phyloP scores from a whole-genome alignment of 2,888 invertebrate species.

The Synanthedon andrenaeformis region DNA sequence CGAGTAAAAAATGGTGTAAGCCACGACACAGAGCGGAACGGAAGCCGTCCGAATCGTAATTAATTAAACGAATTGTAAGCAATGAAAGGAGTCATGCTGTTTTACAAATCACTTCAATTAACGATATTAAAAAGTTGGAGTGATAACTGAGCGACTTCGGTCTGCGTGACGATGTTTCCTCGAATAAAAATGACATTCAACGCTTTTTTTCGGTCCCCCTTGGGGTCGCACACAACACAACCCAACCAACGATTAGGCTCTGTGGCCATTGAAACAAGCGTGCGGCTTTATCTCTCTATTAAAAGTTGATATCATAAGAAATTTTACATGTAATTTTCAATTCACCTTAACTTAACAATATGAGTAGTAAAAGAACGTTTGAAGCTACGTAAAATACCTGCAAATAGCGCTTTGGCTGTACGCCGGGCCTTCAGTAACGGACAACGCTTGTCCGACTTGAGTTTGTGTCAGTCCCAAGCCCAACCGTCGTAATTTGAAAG shows the following conservation, averaged over 20 bases:
- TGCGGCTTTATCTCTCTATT: constrained; percentile 48
- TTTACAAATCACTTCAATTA: constrained; percentile 71
- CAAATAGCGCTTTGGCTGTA: constrained; percentile 99
- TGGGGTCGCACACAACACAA: constrained; percentile 14
- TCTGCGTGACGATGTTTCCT: constrained; percentile 37
- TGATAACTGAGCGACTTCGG: constrained; percentile 43
- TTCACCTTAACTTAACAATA: background rate
- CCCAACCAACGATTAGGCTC: constrained; percentile 19
- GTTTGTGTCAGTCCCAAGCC: constrained; percentile 96
- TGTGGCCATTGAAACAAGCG: constrained; percentile 34
- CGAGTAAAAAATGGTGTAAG: constrained; percentile 53
- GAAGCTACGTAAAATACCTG: constrained; percentile 76
- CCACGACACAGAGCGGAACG: constrained; percentile 49
- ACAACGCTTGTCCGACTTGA: constrained; percentile 96
- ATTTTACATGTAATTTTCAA: background rate
- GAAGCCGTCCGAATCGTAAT: constrained; percentile 65
- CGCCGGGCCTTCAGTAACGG: constrained; percentile 96
- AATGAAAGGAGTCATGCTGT: constrained; percentile 70
- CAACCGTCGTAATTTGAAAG: constrained; percentile 92
- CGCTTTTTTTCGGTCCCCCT: constrained; percentile 20
- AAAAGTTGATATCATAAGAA: constrained; percentile 2
- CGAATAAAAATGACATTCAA: constrained; percentile 24
- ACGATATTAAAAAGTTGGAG: constrained; percentile 66
- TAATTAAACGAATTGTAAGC: constrained; percentile 69
- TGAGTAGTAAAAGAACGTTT: too few species aligned